Base-by-base conservation (phyloP, 2,888 invertebrate genomes). In the Pammene aurita region DNA sequence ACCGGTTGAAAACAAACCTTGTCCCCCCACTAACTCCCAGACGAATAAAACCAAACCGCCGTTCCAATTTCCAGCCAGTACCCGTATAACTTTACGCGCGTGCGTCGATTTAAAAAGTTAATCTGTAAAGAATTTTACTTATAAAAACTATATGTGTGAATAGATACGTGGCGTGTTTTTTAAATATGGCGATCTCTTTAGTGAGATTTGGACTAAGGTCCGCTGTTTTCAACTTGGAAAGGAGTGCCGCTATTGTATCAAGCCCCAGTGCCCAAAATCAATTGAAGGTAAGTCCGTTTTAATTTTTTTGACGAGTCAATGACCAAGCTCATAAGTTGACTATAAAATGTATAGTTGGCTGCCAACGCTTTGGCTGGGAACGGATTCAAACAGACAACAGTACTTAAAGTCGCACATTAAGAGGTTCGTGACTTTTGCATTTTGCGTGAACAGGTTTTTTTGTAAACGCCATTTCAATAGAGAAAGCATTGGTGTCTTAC, bases 141-240 rank as follows among this genome's bases (percentile, higher is more conserved):
- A 67, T 70, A 64, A 66, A 60, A 57, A 58, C 66, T 72, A 67
- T 73, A 70, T 74, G 72, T 71, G 67, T 75, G 75, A 68, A 68
- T 70, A 66, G 68, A 68, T 67, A 73, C 67, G 70, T 71, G 70
- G 70, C 67, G 72, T 72, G 64, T 73, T 72, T 60, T 62, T 62
- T 52, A 41, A 86, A 85, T 77, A 93, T 93, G 93, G 93, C 93
- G 78, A 81, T 90, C 68, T 89, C 93, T 14, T 73, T 93, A 62
- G 81, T 91, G 77, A 85, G 90, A 77, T 78, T 88, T 70, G 91
- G 93, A 76, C 75, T 90, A 65, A 83, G 86, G 75, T 81, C 85
- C 35, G 80, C 80, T 44, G 82, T 82, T 67, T 78, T 85, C 58
- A 85, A 84, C 73, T 77, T 89, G 72, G 93, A 92, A 74, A 87